phyloP scores from a whole-genome alignment of 92 coral and sea anemone genomes.

The Plumapathes pennacea region DNA sequence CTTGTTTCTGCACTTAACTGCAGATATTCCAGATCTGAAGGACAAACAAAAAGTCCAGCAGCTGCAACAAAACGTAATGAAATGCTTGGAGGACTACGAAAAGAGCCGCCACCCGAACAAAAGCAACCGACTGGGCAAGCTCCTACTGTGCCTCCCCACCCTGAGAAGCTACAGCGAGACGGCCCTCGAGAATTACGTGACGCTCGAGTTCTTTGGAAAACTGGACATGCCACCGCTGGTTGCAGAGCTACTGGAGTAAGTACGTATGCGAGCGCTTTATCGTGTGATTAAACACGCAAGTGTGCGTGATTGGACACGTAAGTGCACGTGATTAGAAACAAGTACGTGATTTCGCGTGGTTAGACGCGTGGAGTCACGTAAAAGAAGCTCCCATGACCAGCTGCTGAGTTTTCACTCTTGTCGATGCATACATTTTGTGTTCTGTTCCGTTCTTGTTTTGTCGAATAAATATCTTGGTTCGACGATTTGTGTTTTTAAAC shows the following conservation, averaged over 20 bases:
- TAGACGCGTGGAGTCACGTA: too few relatives aligned
- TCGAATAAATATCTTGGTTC: too few relatives aligned
- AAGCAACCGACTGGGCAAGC: slow-evolving; percentile 85
- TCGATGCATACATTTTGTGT: too few relatives aligned
- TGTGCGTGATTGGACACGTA: too few relatives aligned
- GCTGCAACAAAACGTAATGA: slow-evolving; percentile 74
- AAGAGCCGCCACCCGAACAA: slow-evolving; percentile 56
- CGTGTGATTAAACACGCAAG: too few relatives aligned
- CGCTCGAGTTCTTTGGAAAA: slow-evolving; percentile 94
- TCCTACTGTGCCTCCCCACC: slow-evolving; percentile 87
- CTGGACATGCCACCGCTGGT: slow-evolving; percentile 97
- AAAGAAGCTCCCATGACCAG: too few relatives aligned
- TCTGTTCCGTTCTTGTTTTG: too few relatives aligned
- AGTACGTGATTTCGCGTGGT: too few relatives aligned
- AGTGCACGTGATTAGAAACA: too few relatives aligned
- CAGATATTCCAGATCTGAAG: slow-evolving; percentile 85
- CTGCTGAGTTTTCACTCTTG: too few relatives aligned
- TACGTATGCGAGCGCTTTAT: neutral
- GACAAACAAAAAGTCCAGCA: slow-evolving; percentile 72
- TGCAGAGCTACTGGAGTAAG: slow-evolving; percentile 76
- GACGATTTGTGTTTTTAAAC: too few relatives aligned
- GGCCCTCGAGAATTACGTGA: slow-evolving; percentile 88
- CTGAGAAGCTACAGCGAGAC: slow-evolving; percentile 89
- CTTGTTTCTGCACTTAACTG: too few relatives aligned
- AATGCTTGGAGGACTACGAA: slow-evolving; percentile 79